phyloP scores from a whole-genome alignment of 2,888 invertebrate genomes.

The Standfussiana lucernea region DNA sequence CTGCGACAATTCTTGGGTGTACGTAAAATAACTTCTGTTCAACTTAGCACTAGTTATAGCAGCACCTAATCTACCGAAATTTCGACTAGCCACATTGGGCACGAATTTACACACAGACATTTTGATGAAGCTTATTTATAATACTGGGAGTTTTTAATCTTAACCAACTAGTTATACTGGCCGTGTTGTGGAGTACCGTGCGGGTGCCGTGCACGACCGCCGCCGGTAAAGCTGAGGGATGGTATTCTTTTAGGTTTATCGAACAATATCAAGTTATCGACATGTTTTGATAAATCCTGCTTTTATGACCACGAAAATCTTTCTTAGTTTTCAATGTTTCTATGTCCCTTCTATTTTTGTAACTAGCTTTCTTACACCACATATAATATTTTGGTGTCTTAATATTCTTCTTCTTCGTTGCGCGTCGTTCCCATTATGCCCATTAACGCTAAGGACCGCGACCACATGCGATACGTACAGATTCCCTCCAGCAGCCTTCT shows the following conservation, averaged over 20 bases:
- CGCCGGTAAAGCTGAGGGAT: neutral
- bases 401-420: neutral
- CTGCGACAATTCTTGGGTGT: slow-evolving; percentile 95
- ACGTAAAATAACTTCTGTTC: slow-evolving; percentile 93
- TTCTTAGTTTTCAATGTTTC: too few relatives aligned
- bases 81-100: slow-evolving; percentile 79
- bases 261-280: neutral
- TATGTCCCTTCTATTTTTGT: too few relatives aligned
- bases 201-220: too few relatives aligned
- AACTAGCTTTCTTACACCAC: neutral
- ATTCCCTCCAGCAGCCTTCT: neutral
- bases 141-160: slow-evolving; percentile 16
- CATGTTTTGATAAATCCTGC: neutral
- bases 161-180: slow-evolving; percentile 5
- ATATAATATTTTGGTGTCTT: neutral
- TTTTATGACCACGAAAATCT: neutral
- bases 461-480: neutral
- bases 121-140: slow-evolving; percentile 33
- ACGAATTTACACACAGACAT: slow-evolving; percentile 86
- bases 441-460: neutral
- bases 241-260: neutral
- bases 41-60: slow-evolving; percentile 78
- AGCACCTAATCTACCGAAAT: slow-evolving; percentile 81
- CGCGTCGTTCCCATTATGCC: neutral
- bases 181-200: too few relatives aligned